Evolutionary conservation across 2,113 vertebrate species (phyloP).

Genomic region (Arenaria interpres): DNA sequence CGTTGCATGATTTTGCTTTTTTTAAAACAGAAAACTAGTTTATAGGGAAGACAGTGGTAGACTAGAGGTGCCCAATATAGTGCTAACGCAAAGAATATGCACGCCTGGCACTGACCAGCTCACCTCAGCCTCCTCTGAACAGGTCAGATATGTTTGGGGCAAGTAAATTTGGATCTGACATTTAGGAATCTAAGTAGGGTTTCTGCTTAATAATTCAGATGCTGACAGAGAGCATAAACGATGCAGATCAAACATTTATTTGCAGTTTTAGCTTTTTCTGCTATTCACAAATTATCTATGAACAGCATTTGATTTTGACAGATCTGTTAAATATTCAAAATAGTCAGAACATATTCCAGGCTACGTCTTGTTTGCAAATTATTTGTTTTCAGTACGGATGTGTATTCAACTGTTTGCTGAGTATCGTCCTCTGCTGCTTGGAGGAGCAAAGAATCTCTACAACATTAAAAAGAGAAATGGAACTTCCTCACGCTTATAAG

Average conservation of each 20-base stretch:
- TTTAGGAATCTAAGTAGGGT: neutral
- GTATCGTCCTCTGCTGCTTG: neutral
- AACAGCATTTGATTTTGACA: slow-evolving; percentile 45
- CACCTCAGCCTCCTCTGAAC: neutral
- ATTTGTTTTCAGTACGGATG: neutral
- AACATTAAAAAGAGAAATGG: neutral
- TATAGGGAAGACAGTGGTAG: neutral
- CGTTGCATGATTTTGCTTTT: neutral
- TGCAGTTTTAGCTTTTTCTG: slow-evolving; percentile 2
- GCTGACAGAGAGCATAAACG: neutral
- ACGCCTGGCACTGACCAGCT: neutral
- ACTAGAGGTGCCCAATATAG: neutral
- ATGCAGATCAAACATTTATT: slow-evolving; percentile 37
- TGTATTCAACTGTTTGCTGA: neutral
- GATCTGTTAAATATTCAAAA: slow-evolving; percentile 41
- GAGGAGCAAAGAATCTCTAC: neutral
- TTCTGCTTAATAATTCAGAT: slow-evolving; percentile 13
- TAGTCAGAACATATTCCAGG: neutral
- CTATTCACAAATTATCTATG: slow-evolving; percentile 14
- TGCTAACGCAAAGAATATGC: neutral
- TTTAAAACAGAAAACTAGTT: neutral
- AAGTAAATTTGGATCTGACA: neutral
- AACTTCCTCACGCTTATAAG: neutral
- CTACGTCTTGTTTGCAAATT: slow-evolving; percentile 21
- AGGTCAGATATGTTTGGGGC: neutral